Base-by-base conservation (phyloP, 2,888 invertebrate genomes). In the Apamea monoglypha region DNA sequence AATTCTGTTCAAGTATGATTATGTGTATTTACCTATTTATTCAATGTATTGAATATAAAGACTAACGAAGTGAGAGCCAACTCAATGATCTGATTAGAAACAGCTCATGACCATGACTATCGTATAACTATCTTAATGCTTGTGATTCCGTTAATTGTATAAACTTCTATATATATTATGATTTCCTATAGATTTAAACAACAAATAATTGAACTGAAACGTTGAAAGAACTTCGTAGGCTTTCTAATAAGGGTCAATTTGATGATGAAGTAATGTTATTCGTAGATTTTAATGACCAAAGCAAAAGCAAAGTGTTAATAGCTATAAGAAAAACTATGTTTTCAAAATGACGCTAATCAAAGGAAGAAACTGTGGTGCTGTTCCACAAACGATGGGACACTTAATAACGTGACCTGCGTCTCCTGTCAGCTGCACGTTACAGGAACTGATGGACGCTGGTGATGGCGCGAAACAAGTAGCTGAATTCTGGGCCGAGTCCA, bases 11-110 rank as follows among this genome's bases (percentile, higher is more conserved):
- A 18, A 36, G 32, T 69, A 59, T 83, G 32, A 53, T 66, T n/a
- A 32, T 40, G 25, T 32, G 0, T 32, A 79, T 79, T 82, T 32
- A 44, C 76, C 44, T 63, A 74, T 81, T 78, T 82, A 77, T 61
- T 80, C 73, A 85, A 32, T 63, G 47, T 66, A 61, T 70, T 84
- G 81, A 80, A 82, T 85, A 81, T 84, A 83, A 83, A 80, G 74
- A 83, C 74, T 25, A 89, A 89, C 81, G 83, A 90, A 88, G 88
- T 78, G 88, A 91, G 85, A 91, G 90, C 79, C 71, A 72, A 78
- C 32, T 74, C 67, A 69, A 77, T 84, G 74, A 83, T 79, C 76
- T 79, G 79, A 87, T 87, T 77, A 73, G n/a, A 78, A 86, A 80
- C 80, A 76, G 66, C 40, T 61, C 67, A 72, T 77, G 66, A 67